Percentiles rank a stretch among this genome's conserved stretches.
Conservation (phyloP, 2,888 invertebrate species). For the Galeopsomyia nigrocyanea region DNA sequence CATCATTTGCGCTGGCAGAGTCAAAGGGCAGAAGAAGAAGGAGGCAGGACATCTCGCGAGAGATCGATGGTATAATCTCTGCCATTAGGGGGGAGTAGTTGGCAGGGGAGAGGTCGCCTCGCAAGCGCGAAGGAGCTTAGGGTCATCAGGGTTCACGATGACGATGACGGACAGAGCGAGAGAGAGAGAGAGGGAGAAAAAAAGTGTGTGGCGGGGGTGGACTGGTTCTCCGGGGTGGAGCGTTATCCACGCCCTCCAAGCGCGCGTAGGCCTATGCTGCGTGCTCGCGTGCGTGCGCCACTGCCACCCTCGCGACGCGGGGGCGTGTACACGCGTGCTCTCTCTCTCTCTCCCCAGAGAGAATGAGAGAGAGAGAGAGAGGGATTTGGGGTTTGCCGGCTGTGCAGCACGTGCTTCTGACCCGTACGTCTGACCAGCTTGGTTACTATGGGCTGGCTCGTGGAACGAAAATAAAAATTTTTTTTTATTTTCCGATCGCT, state of each 20-base stretch:
- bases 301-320: slow-evolving; percentile 18
- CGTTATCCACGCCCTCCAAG: slow-evolving; percentile 53
- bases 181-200: slow-evolving; percentile 41
- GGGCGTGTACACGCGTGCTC: slow-evolving; percentile 24
- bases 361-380: slow-evolving; percentile 17
- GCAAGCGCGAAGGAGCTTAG: neutral
- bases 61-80: slow-evolving; percentile 35
- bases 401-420: slow-evolving; percentile 13
- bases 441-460: no score
- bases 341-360: neutral
- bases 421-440: no score
- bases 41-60: no score
- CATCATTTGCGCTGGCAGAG: neutral
- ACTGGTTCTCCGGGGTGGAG: slow-evolving; percentile 50
- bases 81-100: no score
- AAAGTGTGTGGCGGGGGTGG: slow-evolving; percentile 20
- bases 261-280: slow-evolving; percentile 50
- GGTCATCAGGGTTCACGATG: slow-evolving; percentile 39
- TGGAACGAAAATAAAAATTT: neutral
- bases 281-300: slow-evolving; percentile 18
- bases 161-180: slow-evolving; percentile 28
- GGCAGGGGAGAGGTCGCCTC: neutral
- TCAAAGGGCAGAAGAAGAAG: slow-evolving; percentile 8
- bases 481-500: neutral
- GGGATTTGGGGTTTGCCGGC: slow-evolving; percentile 23